Conservation (phyloP, 2,113 vertebrate species). For the Herpetotheres cachinnans region DNA sequence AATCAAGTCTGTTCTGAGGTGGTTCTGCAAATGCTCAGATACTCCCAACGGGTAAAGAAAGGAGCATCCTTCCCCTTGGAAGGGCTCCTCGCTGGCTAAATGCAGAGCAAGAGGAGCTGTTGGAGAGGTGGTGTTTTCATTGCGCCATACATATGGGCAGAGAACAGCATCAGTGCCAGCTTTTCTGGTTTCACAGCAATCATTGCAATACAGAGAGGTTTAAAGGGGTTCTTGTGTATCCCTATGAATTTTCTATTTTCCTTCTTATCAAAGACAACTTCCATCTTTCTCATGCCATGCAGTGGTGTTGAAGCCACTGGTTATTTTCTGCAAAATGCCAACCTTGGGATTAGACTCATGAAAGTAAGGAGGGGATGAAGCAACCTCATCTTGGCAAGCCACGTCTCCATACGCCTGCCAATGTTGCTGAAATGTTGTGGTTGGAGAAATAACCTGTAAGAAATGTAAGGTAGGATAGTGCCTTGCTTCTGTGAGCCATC, state of each 20-base stretch:
- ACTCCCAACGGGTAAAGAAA: neutral
- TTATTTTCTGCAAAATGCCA: neutral
- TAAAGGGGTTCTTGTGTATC: neutral
- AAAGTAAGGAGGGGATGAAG: neutral
- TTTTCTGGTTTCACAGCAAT: neutral
- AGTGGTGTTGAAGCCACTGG: neutral
- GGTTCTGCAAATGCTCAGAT: neutral
- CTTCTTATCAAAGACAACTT: neutral
- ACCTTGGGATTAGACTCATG: neutral
- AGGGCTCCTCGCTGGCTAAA: neutral
- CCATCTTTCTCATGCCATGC: neutral
- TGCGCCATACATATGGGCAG: neutral
- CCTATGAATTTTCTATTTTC: neutral
- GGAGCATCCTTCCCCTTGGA: neutral
- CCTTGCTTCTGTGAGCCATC: fast-evolving
- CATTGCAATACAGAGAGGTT: neutral
- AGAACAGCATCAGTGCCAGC: neutral
- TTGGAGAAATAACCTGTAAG: neutral
- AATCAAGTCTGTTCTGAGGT: neutral
- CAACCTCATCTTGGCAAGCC: neutral
- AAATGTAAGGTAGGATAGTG: neutral
- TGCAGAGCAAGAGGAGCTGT: neutral
- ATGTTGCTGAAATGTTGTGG: neutral
- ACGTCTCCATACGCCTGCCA: neutral
- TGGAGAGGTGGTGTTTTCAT: neutral